Percentiles rank a stretch among this genome's conserved stretches.
Evolutionary conservation across 2,888 invertebrate species (phyloP).

Genomic region (Aphodius granarius): DNA sequence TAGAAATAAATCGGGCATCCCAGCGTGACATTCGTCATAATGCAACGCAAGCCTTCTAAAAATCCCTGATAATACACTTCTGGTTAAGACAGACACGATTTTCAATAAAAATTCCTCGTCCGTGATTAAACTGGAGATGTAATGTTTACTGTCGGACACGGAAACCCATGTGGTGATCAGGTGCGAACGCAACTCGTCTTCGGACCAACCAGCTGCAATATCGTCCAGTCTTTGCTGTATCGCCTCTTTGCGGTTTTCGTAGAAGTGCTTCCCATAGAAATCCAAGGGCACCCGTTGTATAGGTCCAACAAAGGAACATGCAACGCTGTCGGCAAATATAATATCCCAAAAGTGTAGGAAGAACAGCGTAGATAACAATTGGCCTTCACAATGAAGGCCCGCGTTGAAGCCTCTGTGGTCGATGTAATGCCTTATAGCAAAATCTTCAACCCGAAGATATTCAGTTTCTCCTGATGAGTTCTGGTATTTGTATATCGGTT

Average conservation of each 20-base stretch:
- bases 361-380: slow-evolving; percentile 41
- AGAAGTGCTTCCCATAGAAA: slow-evolving; percentile 68
- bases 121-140: slow-evolving; percentile 31
- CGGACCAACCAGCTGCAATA: slow-evolving; percentile 49
- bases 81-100: slow-evolving; percentile 60
- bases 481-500: slow-evolving; percentile 13
- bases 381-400: slow-evolving; percentile 52
- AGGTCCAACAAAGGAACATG: slow-evolving; percentile 62
- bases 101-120: slow-evolving; percentile 46
- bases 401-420: slow-evolving; percentile 52
- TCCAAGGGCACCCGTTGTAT: slow-evolving; percentile 76
- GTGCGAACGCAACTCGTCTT: slow-evolving; percentile 56
- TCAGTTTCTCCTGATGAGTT: slow-evolving; percentile 13
- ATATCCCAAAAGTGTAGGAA: slow-evolving; percentile 75
- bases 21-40: slow-evolving; percentile 66
- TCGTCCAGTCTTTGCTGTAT: slow-evolving; percentile 61
- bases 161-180: slow-evolving; percentile 55
- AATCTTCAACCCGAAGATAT: slow-evolving; percentile 56
- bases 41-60: slow-evolving; percentile 63
- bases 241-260: slow-evolving; percentile 60
- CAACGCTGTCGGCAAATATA: slow-evolving; percentile 61
- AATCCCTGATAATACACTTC: slow-evolving; percentile 57
- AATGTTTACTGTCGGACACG: slow-evolving; percentile 47
- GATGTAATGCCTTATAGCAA: slow-evolving; percentile 59
- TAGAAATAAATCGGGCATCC: slow-evolving; percentile 82